Evolutionary conservation across 1,140 invertebrate genomes (phyloP), one percentile per base, ranked within the genome.

Genomic region (Mesaphorura yosii): DNA sequence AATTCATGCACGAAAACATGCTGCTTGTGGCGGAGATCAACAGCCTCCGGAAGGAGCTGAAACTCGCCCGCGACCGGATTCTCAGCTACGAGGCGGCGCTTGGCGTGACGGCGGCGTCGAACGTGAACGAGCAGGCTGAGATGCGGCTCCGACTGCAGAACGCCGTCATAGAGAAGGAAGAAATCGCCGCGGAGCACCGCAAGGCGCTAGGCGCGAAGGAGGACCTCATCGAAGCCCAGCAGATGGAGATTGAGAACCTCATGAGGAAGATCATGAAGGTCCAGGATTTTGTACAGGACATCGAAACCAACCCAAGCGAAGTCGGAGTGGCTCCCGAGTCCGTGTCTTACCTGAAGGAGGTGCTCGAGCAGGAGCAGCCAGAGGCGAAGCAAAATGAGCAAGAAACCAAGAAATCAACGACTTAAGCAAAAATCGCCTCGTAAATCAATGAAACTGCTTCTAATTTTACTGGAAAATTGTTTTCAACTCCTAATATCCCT

Each of bases 11-110:
- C 67, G 83, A 90, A 64, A 90, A 89, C 67, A 76, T 82, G 19
- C 70, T 73, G 2, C 71, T 90, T 10, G 72, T 90, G 7, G 70
- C 75, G 3, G 86, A 89, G 68, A 78, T 86, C 22, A 86, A 86
- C 65, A 75, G 75, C 51, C 64, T 86, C 22, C 74, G 82, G 27
- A 72, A 74, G 19, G 80, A 85, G 64, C 64, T 86, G 42, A 82
- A 81, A 64, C 67, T 74, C 1, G 74, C 78, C 20, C 72, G 77
- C 4, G 75, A 73, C 22, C 69, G 77, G 79, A 79, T 59, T 70
- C 74, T 46, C 78, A 84, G 66, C 75, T 87, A 71, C 39, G 81
- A 86, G 64, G 77, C 76, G 3, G 70, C 84, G 2, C 66, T 87
- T 14, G 83, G 83, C 2, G 64, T 80, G 2, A 74, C 71, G 17